Evolutionary conservation across 2,797 vertebrate species (phyloP), one percentile per base, ranked within the genome.

Genomic region (Cuculus canorus): DNA sequence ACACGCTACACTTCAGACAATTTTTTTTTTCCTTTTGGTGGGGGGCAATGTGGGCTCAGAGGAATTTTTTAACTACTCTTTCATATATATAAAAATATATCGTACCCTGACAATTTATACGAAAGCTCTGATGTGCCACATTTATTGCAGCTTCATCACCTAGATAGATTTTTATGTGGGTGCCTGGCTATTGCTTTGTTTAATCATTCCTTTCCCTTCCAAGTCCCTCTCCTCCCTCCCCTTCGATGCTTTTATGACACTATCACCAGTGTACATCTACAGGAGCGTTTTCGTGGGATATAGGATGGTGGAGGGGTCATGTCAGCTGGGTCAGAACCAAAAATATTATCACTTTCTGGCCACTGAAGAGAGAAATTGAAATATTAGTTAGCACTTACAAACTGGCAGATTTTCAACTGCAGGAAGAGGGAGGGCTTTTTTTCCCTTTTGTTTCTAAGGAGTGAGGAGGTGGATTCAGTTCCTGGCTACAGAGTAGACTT

Each of bases 101-200:
- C 86, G 91, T 59, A 90, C 81, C 88, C 80, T 10, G 12, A 48
- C 65, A 89, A 57, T 95, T 93, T 83, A 72, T 77, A 90, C 2
- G 5, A 75, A 86, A 77, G 76, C 89, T 86, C 90, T 93, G 86
- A 90, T 91, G 78, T 92, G 94, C 93, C 84, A 84, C 92, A 80
- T 94, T 95, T 91, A 95, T 92, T 94, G 91, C 70, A 86, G 90
- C 86, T 96, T 86, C 92, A 91, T 95, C 93, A 84, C 88, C 60
- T 82, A 70, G 92, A 96, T 85, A 75, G 93, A 94, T 95, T 96
- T 93, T 93, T 87, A 91, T 85, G 87, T 81, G 82, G 86, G 75
- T 94, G 92, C 91, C 87, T 71, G 82, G 77, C 84, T 91, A 95
- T 92, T 81, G 85, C 89, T 96, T 96, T 93, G 91, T 88, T 96